Conservation (phyloP, 2,797 vertebrate species). For the Oceanodroma leucorhoa region DNA sequence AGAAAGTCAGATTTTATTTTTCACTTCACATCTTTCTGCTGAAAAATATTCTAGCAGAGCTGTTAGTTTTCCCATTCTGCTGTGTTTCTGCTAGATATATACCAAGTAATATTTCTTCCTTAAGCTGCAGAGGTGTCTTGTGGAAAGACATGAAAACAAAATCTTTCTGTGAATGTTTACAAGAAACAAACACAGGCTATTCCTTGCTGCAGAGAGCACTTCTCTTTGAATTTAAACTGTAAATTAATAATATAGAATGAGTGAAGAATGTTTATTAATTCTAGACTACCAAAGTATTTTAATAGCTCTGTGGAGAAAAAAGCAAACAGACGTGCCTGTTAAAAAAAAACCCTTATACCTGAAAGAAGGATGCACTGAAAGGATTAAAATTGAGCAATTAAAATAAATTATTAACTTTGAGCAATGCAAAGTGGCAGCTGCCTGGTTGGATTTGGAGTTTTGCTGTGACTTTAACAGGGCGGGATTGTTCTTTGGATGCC, state of each 20-base stretch:
- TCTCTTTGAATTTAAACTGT: not conserved
- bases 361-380: not conserved
- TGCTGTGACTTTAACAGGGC: not conserved
- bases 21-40: not conserved
- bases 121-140: not conserved
- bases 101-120: not conserved
- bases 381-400: not conserved
- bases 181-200: not conserved
- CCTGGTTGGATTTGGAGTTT: not conserved
- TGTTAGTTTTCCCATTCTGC: not conserved
- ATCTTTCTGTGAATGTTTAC: not conserved
- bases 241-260: not conserved
- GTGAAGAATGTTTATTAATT: not conserved
- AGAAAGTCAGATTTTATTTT: not conserved
- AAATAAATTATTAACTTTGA: not conserved
- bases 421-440: not conserved
- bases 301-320: not conserved
- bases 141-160: not conserved
- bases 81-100: not conserved
- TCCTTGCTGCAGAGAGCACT: not conserved
- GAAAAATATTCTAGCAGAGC: not conserved
- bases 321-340: not conserved
- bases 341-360: not conserved
- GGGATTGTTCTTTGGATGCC: not conserved
- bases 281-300: not conserved